Evolutionary conservation across 2,113 vertebrate genomes (phyloP), one percentile per base, ranked within the genome.

Genomic region (Hoplias malabaricus): DNA sequence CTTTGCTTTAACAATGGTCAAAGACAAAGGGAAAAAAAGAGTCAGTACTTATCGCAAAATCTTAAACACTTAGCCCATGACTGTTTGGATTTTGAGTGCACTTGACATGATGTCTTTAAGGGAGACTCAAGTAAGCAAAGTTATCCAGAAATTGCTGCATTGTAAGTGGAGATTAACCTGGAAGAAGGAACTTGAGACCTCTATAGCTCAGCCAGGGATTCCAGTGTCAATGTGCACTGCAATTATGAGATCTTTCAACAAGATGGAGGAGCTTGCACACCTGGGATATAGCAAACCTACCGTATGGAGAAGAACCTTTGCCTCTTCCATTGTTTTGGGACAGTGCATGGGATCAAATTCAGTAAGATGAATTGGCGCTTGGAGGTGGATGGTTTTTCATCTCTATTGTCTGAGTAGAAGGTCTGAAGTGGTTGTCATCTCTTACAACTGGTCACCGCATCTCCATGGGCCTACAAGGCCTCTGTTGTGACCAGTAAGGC

Each of bases 241-340:
- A 85, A 89, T 88, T 82, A 84, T 65, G 77, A 67, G 71, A 83
- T 84, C 84, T 83, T 87, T 86, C 82, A 84, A 80, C 85, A 82
- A 80, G 79, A 73, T 80, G 75, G 71, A 84, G 25, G 56, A 70
- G 78, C 75, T 63, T 59, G 38, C 61, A 70, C 77, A 88, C 80
- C 84, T 88, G 85, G 82, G 72, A 83, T 53, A 65, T 57, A 83
- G 36, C 85, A 80, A 75, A 40, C 38, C 80, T 75, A 57, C 36
- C 61, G 75, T 71, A 79, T 75, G 62, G 75, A 77, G 77, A 27
- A 73, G 23, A 73, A 65, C 23, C 27, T 67, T 75, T 56, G 14
- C 48, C 23, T 34, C 53, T 34, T 62, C 56, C 62, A 77, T 38
- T 79, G 72, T 71, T 68, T 61, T 72, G 63, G 42, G 70, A 61